phyloP scores from a whole-genome alignment of 2,113 vertebrate genomes.

The Anolis carolinensis region DNA sequence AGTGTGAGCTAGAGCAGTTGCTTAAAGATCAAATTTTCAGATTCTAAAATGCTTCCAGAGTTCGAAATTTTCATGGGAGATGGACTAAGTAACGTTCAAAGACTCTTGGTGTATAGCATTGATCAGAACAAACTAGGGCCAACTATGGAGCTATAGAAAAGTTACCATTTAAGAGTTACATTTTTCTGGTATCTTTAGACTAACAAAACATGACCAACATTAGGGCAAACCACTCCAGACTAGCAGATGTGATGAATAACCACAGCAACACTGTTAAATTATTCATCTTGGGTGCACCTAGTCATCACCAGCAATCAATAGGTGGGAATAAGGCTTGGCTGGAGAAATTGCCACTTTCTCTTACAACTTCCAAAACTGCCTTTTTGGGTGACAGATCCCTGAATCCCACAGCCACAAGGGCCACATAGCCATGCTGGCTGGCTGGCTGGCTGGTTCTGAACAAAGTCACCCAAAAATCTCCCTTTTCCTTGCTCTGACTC shows the following conservation, averaged over 20 bases:
- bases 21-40: slow-evolving; percentile 4
- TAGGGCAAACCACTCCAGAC: background rate
- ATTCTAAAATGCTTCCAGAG: background rate
- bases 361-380: no score
- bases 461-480: no score
- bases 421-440: no score
- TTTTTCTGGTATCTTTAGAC: background rate
- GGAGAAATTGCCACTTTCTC: background rate
- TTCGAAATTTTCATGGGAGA: slow-evolving; percentile 6
- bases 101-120: background rate
- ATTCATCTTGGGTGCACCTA: background rate
- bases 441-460: no score
- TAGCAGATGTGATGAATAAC: background rate
- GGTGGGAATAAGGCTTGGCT: background rate
- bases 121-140: background rate
- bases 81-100: slow-evolving; percentile 24
- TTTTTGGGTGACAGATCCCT: no score
- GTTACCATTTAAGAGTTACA: background rate
- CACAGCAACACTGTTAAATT: background rate
- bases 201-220: background rate
- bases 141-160: slow-evolving; percentile 7
- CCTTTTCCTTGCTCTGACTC: no score
- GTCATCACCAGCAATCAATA: no score
- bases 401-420: no score
- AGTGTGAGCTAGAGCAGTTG: slow-evolving; percentile 30